Percentiles rank a stretch among this genome's conserved stretches.
phyloP scores from a whole-genome alignment of 2,113 vertebrate species.

The Stercorarius parasiticus region DNA sequence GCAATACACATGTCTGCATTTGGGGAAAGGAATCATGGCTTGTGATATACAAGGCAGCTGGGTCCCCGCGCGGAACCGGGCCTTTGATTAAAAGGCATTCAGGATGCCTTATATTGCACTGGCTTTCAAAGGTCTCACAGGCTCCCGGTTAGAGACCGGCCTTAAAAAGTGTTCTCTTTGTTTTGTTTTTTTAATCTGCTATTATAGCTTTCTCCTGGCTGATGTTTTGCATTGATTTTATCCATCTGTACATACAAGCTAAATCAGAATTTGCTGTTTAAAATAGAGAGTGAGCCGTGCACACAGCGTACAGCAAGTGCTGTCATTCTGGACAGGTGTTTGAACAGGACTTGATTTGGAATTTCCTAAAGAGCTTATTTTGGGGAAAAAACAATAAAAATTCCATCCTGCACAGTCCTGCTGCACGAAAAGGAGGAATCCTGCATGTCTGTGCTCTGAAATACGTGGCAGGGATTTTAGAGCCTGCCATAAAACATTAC shows the following conservation, averaged over 20 bases:
- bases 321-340: accelerated
- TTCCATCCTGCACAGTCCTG: neutral
- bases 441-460: neutral
- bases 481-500: neutral
- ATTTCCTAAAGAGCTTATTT: neutral
- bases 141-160: neutral
- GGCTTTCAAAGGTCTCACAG: neutral
- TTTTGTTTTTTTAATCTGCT: neutral
- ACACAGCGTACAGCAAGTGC: neutral
- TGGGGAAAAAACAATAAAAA: neutral
- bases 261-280: neutral
- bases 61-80: neutral
- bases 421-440: neutral
- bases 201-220: neutral
- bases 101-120: neutral
- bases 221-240: neutral
- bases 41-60: neutral
- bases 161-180: neutral
- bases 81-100: neutral
- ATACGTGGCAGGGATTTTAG: neutral
- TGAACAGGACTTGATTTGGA: neutral
- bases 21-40: neutral
- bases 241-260: neutral
- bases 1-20: neutral
- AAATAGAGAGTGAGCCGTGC: neutral